These are phyloP conservation scores for Drosophila demipolita DNA, from an alignment of 2,888 invertebrate species.

Conservation along the genomic window DNA sequence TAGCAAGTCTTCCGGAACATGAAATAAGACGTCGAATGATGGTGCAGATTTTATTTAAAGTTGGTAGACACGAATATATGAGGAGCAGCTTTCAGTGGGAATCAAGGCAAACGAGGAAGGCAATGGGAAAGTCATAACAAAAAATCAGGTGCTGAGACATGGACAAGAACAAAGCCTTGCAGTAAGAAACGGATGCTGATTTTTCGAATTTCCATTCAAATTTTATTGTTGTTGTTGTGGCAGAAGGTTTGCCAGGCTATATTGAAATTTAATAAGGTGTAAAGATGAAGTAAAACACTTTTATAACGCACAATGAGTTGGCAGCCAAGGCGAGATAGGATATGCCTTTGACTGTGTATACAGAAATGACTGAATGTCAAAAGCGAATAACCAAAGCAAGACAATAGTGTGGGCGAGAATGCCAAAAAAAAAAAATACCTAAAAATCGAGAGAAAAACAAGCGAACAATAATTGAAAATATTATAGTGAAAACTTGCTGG, in stretches of 20 bases:
- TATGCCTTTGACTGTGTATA: neutral
- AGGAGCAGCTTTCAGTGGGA: conserved; percentile 26
- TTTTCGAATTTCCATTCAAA: conserved; percentile 34
- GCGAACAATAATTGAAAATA: neutral
- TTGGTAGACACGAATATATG: conserved; percentile 58
- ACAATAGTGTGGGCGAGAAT: neutral
- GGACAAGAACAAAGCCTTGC: neutral
- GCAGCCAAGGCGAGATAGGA: neutral
- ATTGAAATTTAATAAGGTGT: conserved; percentile 16
- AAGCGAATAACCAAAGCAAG: neutral
- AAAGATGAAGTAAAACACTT: neutral
- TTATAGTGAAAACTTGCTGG: neutral
- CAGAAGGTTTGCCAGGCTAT: conserved; percentile 35
- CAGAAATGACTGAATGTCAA: neutral
- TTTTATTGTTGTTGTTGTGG: conserved; percentile 9
- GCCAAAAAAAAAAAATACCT: neutral
- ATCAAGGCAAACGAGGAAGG: neutral
- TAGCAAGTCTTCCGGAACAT: conserved; percentile 8
- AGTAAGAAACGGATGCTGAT: conserved; percentile 5
- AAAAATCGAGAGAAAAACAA: neutral
- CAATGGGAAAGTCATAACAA: neutral
- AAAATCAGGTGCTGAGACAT: neutral
- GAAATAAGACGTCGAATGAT: conserved; percentile 14
- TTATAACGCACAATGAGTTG: neutral
- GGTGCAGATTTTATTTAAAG: conserved; percentile 50